Conservation (phyloP, 2,113 vertebrate genomes). For the Geothlypis trichas region DNA sequence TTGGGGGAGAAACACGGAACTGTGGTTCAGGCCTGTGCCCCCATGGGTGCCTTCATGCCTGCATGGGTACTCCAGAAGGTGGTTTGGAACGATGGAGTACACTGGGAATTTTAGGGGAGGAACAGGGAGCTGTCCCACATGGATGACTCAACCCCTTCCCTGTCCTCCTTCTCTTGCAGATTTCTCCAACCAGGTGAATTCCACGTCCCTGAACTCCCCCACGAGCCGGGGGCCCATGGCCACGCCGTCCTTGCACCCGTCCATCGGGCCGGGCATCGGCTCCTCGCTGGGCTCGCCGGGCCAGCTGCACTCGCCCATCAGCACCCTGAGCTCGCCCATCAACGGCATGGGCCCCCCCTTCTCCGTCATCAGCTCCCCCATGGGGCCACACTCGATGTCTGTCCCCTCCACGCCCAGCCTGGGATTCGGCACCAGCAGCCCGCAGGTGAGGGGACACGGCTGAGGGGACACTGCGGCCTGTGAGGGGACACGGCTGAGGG, state of each 20-base stretch:
- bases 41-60: too few relatives aligned
- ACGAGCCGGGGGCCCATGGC: conserved; percentile 89
- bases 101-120: fast-evolving
- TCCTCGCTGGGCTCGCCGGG: conserved; percentile 85
- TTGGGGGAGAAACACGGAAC: too few relatives aligned
- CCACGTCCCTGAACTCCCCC: conserved; percentile 86
- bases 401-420: conserved; percentile 85
- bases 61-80: not conserved
- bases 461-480: too few relatives aligned
- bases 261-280: conserved; percentile 79
- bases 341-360: conserved; percentile 95
- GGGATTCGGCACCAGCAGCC: conserved; percentile 90
- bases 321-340: conserved; percentile 89
- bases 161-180: conserved; percentile 75
- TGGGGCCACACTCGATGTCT: conserved; percentile 91
- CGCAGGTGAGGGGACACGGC: conserved; percentile 81
- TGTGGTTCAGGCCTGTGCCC: too few relatives aligned
- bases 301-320: conserved; percentile 94
- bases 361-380: conserved; percentile 96
- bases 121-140: fast-evolving
- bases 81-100: not conserved
- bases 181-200: conserved; percentile 86
- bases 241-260: conserved; percentile 83
- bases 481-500: too few relatives aligned
- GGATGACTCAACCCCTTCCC: not conserved